Evolutionary conservation across 1,140 invertebrate genomes (phyloP).

Genomic region (Hormaphis cornu): DNA sequence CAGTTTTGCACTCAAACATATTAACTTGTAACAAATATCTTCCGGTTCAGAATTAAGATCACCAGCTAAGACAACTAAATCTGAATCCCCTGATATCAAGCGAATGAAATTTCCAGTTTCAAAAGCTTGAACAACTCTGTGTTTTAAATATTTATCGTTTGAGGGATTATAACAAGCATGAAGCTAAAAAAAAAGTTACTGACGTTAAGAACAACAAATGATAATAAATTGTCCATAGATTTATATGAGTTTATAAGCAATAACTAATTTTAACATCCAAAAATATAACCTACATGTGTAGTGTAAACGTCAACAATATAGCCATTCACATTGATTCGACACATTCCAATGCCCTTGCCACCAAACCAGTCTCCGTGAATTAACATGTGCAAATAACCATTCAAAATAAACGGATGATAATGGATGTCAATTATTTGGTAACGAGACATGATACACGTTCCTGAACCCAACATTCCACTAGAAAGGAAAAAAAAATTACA

Average conservation of each 20-base stretch:
- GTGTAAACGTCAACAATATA: slow-evolving; percentile 74
- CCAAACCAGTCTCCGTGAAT: slow-evolving; percentile 98
- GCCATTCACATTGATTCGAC: slow-evolving; percentile 58
- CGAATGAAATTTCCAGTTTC: slow-evolving; percentile 89
- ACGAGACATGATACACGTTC: slow-evolving; percentile 81
- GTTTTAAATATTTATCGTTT: slow-evolving; percentile 80
- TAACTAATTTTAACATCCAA: neutral
- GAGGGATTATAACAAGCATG: slow-evolving; percentile 87
- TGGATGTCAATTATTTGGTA: slow-evolving; percentile 78
- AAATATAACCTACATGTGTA: slow-evolving; percentile 66
- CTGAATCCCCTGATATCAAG: slow-evolving; percentile 64
- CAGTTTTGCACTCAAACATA: slow-evolving; percentile 46
- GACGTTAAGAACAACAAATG: no score
- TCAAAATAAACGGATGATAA: slow-evolving; percentile 86
- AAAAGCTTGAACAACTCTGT: slow-evolving; percentile 83
- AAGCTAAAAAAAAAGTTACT: slow-evolving; percentile 56
- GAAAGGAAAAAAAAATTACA: slow-evolving; percentile 37
- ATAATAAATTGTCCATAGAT: neutral
- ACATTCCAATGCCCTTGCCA: slow-evolving; percentile 91
- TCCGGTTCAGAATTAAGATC: slow-evolving; percentile 86
- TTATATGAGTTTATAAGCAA: neutral
- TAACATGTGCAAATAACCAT: slow-evolving; percentile 93
- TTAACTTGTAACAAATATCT: slow-evolving; percentile 66
- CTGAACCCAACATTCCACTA: slow-evolving; percentile 86
- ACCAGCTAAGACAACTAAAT: slow-evolving; percentile 77